Percentiles rank a stretch among this genome's conserved stretches.
phyloP scores from a whole-genome alignment of 1,140 invertebrate genomes.

The Anastatus disparis region DNA sequence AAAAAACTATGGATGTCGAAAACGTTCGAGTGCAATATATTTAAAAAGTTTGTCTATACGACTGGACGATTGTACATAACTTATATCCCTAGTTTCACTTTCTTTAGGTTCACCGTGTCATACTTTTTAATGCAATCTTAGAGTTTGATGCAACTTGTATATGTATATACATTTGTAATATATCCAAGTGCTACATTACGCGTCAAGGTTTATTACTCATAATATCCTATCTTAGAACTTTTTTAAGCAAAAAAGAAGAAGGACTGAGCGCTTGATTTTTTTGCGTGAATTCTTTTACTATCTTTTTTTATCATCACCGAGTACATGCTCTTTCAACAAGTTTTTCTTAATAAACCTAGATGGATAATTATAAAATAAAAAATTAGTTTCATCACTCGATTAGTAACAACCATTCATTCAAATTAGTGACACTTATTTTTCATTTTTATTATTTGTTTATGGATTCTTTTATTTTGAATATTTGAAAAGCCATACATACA shows the following conservation, averaged over 20 bases:
- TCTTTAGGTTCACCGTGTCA: slow-evolving; percentile 7
- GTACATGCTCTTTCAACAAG: background rate
- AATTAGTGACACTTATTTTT: no score
- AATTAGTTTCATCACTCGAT: no score
- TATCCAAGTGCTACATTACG: background rate
- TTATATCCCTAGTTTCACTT: slow-evolving; percentile 18
- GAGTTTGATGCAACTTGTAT: slow-evolving; percentile 18
- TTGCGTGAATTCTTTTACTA: background rate
- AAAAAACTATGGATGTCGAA: no score
- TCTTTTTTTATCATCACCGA: background rate
- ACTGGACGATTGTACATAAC: no score
- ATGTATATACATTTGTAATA: background rate
- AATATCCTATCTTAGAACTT: background rate
- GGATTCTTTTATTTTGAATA: no score
- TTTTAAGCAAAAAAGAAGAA: slow-evolving; percentile 1
- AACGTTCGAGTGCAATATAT: no score
- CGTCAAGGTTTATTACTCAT: slow-evolving; percentile 22
- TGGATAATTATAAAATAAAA: no score
- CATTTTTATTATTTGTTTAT: no score
- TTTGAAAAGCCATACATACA: no score
- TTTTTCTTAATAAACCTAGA: no score
- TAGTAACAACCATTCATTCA: no score
- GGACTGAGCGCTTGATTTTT: background rate
- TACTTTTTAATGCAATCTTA: slow-evolving; percentile 1
- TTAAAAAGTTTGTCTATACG: no score